phyloP scores from a whole-genome alignment of 2,888 invertebrate genomes.

The Cryptus viduatorius region DNA sequence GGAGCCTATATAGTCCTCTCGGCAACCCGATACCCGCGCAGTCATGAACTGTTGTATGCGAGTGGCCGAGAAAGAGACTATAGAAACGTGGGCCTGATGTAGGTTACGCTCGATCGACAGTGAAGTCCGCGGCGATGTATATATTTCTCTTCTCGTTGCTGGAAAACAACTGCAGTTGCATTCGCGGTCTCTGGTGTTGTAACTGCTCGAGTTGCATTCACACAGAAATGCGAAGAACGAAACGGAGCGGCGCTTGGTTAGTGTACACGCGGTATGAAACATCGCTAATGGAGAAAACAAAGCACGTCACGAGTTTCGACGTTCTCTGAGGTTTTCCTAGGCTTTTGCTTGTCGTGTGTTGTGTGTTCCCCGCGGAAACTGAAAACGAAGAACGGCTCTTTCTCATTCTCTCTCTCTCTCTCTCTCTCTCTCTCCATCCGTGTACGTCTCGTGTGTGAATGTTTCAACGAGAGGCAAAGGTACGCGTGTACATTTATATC shows the following conservation, averaged over 20 bases:
- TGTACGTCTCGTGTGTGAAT: slow-evolving; percentile 5
- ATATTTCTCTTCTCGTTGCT: background rate
- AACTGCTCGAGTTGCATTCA: slow-evolving; percentile 21
- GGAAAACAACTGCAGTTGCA: slow-evolving; percentile 31
- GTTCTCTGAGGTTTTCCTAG: slow-evolving; percentile 1
- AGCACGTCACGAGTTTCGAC: slow-evolving; percentile 14
- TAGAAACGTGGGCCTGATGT: slow-evolving; percentile 58
- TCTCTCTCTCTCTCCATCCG: background rate
- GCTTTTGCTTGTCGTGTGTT: slow-evolving; percentile 12
- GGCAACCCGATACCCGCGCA: background rate
- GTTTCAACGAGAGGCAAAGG: background rate
- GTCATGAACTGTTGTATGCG: background rate
- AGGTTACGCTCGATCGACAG: slow-evolving; percentile 60
- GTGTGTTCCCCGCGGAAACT: slow-evolving; percentile 48
- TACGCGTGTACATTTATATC: background rate
- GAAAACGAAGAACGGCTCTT: slow-evolving; percentile 61
- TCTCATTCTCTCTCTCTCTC: slow-evolving; percentile 37
- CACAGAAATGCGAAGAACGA: slow-evolving; percentile 10
- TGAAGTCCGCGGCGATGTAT: slow-evolving; percentile 12
- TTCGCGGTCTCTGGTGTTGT: slow-evolving; percentile 42
- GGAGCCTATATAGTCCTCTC: background rate
- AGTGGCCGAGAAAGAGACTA: slow-evolving; percentile 1
- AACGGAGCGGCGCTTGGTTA: background rate
- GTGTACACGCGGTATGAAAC: slow-evolving; percentile 5
- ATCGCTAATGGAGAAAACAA: slow-evolving; percentile 6